Percentiles rank a stretch among this genome's conserved stretches.
phyloP scores from a whole-genome alignment of 2,888 invertebrate species.

The Lissonota sp. region DNA sequence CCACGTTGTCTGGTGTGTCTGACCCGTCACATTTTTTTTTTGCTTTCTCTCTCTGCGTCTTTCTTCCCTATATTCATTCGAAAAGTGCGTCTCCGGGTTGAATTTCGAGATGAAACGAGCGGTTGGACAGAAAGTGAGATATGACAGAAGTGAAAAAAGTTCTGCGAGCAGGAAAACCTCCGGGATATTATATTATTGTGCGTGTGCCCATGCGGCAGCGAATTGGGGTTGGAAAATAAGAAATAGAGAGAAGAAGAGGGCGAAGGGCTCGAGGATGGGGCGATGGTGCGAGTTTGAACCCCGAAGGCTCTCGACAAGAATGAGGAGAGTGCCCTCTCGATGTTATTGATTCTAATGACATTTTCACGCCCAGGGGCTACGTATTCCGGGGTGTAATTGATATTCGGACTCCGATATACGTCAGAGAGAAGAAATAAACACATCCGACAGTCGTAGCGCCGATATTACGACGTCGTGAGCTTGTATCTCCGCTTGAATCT shows the following conservation, averaged over 20 bases:
- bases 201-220: conserved; percentile 64
- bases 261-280: conserved; percentile 33
- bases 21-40: conserved; percentile 61
- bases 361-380: conserved; percentile 79
- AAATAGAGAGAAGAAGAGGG: conserved; percentile 19
- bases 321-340: conserved; percentile 60
- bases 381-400: conserved; percentile 77
- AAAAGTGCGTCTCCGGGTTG: conserved; percentile 50
- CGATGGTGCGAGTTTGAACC: conserved; percentile 53
- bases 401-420: conserved; percentile 72
- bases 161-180: conserved; percentile 74
- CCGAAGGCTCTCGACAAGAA: conserved; percentile 52
- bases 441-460: conserved; percentile 12
- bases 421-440: conserved; percentile 1
- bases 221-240: conserved; percentile 32
- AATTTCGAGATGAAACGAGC: conserved; percentile 26
- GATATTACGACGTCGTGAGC: neutral
- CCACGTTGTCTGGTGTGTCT: conserved; percentile 24
- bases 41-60: conserved; percentile 39
- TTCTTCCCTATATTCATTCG: conserved; percentile 6
- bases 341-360: conserved; percentile 82
- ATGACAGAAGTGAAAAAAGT: conserved; percentile 73
- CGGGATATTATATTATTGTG: conserved; percentile 70
- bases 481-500: no score
- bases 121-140: conserved; percentile 67